Evolutionary conservation across 2,888 invertebrate genomes (phyloP), one percentile per base, ranked within the genome.

Genomic region (Epinotia bilunana): DNA sequence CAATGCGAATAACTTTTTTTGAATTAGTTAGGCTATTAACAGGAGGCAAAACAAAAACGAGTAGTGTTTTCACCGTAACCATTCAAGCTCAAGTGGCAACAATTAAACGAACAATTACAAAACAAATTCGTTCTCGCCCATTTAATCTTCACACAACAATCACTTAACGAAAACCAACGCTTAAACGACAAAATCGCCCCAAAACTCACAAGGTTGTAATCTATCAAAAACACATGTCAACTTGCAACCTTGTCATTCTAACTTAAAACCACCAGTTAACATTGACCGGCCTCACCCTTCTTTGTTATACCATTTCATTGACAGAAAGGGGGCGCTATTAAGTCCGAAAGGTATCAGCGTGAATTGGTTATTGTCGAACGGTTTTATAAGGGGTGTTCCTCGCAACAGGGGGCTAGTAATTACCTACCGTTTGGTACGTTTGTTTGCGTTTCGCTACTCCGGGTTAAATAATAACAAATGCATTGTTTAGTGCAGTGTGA

Each of bases 381-480:
- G 81, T 82, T 77, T 78, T 81, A 78, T 80, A 83, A 85, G 85
- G 89, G 90, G 87, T 84, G 87, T 81, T 78, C 55, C 80, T 74
- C 84, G 80, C 87, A 83, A 83, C 83, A 84, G 88, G 91, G 90
- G 87, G 79, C 81, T 84, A 72, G 86, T 90, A 89, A 91, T 91
- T 90, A 87, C 90, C 88, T 86, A 87, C 87, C 87, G 89, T 88
- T 86, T 81, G 82, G 83, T 85, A 80, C 82, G 83, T 87, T 88
- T 91, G 90, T 90, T 90, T 88, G 86, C 84, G 80, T 85, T 87
- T 86, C 86, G 88, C 87, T 85, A 82, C 81, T 77, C 79, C 78
- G 82, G 80, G 82, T 88, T 90, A 87, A 90, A 92, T 88, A 90
- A 91, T 90, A 90, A 90, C 90, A 89, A 90, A 91, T 90, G 81